Base-by-base conservation (phyloP, 2,797 vertebrate genomes). In the Notolepis coatsorum region DNA sequence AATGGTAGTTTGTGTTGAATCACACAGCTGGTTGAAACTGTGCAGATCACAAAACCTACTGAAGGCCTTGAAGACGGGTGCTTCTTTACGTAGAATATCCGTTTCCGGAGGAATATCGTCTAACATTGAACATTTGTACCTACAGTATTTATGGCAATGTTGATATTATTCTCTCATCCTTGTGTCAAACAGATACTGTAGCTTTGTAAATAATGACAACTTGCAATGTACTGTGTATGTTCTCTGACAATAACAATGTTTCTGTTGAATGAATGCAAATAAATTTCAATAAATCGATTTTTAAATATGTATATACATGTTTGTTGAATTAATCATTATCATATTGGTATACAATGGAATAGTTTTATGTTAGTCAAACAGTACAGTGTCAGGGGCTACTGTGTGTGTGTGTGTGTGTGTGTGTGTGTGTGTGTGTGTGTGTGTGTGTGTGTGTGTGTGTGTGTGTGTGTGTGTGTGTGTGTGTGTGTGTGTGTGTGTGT, bases 121-220 rank as follows among this genome's bases (percentile, higher is more conserved):
- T 5, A 5, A 33, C n/a, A n/a, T 5, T 6, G 30, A 2, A 20
- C 30, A 20, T 45, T 43, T 37, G 39, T 13, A 20, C 45, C 15
- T 35, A 5, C 30, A 52, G 6, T 5, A 57, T 51, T 50, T 63
- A 68, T 55, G 8, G 21, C 10, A 51, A 7, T 25, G 59, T 61
- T 1, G 0, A 1, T 62, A 8, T 73, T 62, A 80, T 75, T 71
- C 68, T 82, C 63, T 64, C 4, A 48, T 53, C 50, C 47, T 74
- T 30, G 5, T 15, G 18, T n/a, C 17, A 25, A 15, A 73, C 20
- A 1, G 25, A 38, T 27, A 27, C 13, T 45, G 27, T 30, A 3
- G 21, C 46, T 69, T 53, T 77, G 67, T 77, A 77, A 42, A 71
- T 61, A 73, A 0, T 38, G 10, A 46, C 66, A 31, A 63, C 45